phyloP scores from a whole-genome alignment of 1,140 invertebrate genomes.

The Coptotermes formosanus region DNA sequence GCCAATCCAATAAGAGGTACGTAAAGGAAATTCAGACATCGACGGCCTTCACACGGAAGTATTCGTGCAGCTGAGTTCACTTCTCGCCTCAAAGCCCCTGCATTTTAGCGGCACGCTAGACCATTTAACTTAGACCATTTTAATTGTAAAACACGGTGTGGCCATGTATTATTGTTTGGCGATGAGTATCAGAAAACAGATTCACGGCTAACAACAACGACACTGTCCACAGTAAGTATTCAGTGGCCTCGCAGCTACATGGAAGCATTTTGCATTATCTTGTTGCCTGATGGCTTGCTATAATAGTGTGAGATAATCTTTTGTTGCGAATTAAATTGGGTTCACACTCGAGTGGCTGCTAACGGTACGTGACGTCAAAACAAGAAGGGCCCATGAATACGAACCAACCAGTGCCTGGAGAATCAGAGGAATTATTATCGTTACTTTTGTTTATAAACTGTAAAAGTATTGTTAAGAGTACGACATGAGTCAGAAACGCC shows the following conservation, averaged over 20 bases:
- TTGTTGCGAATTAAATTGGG: conserved; percentile 9
- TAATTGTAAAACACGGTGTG: background rate
- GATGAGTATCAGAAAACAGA: background rate
- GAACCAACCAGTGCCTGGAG: background rate
- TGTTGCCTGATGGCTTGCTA: background rate
- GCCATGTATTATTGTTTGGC: background rate
- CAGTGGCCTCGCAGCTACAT: background rate
- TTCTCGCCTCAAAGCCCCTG: too few species aligned
- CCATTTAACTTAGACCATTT: background rate
- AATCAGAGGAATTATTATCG: background rate
- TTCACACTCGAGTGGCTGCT: background rate
- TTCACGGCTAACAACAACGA: background rate
- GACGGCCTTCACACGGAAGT: too few species aligned
- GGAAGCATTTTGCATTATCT: background rate
- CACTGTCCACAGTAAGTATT: background rate
- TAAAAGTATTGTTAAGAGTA: too few species aligned
- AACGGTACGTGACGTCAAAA: background rate
- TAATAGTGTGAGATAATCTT: background rate
- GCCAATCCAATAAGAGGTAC: too few species aligned
- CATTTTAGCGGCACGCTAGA: background rate
- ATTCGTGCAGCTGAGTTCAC: too few species aligned
- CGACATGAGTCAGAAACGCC: too few species aligned
- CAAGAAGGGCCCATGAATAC: background rate
- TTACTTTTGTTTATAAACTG: too few species aligned
- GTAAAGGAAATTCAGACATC: too few species aligned